These are phyloP conservation scores for Neomonachus schauinslandi DNA, from an alignment of 2,113 vertebrate genomes.

Conservation along the genomic window DNA sequence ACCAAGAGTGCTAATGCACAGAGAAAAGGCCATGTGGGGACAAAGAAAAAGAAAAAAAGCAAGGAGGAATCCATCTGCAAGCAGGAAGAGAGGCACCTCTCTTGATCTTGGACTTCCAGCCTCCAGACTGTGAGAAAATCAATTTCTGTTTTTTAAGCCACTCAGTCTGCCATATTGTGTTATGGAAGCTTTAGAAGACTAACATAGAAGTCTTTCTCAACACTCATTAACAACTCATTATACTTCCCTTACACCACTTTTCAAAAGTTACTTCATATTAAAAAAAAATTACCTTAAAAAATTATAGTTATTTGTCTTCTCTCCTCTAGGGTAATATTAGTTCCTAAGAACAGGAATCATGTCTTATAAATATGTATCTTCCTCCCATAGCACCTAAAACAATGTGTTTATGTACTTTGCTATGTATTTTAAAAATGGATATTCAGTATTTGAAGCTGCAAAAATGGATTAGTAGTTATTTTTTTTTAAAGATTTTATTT, in stretches of 20 bases:
- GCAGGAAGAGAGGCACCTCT: background rate
- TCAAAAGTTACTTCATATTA: background rate
- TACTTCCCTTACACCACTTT: background rate
- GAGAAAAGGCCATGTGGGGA: background rate
- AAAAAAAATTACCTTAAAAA: background rate
- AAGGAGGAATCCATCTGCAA: background rate
- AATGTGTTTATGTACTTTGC: background rate
- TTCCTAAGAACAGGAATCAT: background rate
- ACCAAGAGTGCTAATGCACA: background rate
- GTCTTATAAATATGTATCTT: background rate
- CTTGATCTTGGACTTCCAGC: background rate
- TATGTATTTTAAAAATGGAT: background rate
- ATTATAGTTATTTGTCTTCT: background rate
- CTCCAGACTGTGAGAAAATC: conserved; percentile 1
- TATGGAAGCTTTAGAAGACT: background rate
- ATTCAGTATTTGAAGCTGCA: background rate
- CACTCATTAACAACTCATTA: background rate
- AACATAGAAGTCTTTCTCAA: background rate
- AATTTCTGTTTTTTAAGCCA: background rate
- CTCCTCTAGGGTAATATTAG: background rate
- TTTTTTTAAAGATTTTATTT: too few species aligned
- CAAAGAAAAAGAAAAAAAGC: background rate
- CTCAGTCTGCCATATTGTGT: background rate
- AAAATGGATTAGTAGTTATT: background rate
- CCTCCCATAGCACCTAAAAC: background rate